Base-by-base conservation (phyloP, 2,888 invertebrate genomes). In the Dendrolimus pini region DNA sequence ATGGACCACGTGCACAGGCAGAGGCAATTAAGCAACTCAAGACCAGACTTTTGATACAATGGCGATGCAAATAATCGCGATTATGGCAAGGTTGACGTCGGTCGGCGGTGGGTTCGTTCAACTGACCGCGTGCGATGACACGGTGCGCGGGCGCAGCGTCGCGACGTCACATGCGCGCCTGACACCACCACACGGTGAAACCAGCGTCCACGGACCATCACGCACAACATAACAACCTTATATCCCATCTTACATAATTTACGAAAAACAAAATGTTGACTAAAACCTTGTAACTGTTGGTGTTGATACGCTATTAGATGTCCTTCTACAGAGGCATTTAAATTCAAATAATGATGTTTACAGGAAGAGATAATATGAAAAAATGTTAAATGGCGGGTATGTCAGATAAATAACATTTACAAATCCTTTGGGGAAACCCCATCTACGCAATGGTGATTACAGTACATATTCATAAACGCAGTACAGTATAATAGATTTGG, bases 41-140 rank as follows among this genome's bases (percentile, higher is more conserved):
- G 6, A 30, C 80, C 76, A 77, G 80, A 71, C 68, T 55, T 71
- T 74, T 73, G 78, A 73, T 76, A 87, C 86, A 87, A 86, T 86
- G 80, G 84, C 79, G 80, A 89, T 89, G 89, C 85, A 89, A 89
- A 89, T 89, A 85, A 89, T 86, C 83, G 83, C 86, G 88, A 89
- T 89, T 87, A 89, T 88, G 87, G 88, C 88, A 88, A 89, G 88
- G 89, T 88, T 89, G 89, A 85, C 85, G 88, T 80, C 89, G 85
- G 78, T 72, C 79, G 85, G 69, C 79, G 68, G 83, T 81, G 85
- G 89, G 90, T 89, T 89, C 90, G 89, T 89, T 90, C 85, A 89
- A 89, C 90, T 88, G 88, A 86, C 87, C 84, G 88, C 88, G 89
- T 89, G 66, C 90, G 89, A 90, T 89, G 90, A 89, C 90, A 89